Percentiles rank a stretch among this genome's conserved stretches.
These are phyloP conservation scores for Ephydatia muelleri DNA, from an alignment of 37 sponge, comb jelly and placozoan genomes.

Conservation along the genomic window DNA sequence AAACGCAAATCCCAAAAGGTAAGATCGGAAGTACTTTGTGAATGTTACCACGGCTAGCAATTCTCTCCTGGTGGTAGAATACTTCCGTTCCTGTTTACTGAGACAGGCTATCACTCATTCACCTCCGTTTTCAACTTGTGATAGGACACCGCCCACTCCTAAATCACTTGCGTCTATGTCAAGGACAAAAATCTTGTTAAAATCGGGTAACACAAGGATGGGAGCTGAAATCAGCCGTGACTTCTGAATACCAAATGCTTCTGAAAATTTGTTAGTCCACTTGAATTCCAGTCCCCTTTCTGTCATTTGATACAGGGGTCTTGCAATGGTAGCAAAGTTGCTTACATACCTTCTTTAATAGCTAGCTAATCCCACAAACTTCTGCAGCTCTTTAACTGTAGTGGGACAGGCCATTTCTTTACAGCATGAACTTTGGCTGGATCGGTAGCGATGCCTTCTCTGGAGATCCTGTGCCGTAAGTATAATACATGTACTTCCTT, in stretches of 20 bases:
- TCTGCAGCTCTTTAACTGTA: slow-evolving; percentile 5
- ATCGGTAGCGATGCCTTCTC: slow-evolving; percentile 11
- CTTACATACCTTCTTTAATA: slow-evolving; percentile 34
- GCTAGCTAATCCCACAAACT: slow-evolving; percentile 29
- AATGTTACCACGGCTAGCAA: too few relatives aligned
- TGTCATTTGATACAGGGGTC: slow-evolving; percentile 30
- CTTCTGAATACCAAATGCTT: slow-evolving; percentile 28
- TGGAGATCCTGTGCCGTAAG: slow-evolving; percentile 31
- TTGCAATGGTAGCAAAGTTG: slow-evolving; percentile 20
- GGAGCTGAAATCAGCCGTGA: not conserved
- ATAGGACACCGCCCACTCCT: too few relatives aligned
- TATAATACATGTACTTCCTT: slow-evolving; percentile 3
- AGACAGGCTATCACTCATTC: too few relatives aligned
- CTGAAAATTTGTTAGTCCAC: slow-evolving; percentile 21
- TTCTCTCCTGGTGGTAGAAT: too few relatives aligned
- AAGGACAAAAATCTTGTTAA: slow-evolving; percentile 14
- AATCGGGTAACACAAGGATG: slow-evolving; percentile 24
- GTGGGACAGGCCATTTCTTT: slow-evolving; percentile 25
- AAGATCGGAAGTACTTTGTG: too few relatives aligned
- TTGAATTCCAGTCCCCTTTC: slow-evolving; percentile 11
- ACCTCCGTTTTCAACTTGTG: too few relatives aligned
- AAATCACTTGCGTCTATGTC: slow-evolving; percentile 53
- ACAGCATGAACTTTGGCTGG: slow-evolving; percentile 19
- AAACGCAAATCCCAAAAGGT: too few relatives aligned
- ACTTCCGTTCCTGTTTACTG: too few relatives aligned